These are phyloP conservation scores for Diloba caeruleocephala DNA, from an alignment of 2,888 invertebrate species.

Conservation along the genomic window DNA sequence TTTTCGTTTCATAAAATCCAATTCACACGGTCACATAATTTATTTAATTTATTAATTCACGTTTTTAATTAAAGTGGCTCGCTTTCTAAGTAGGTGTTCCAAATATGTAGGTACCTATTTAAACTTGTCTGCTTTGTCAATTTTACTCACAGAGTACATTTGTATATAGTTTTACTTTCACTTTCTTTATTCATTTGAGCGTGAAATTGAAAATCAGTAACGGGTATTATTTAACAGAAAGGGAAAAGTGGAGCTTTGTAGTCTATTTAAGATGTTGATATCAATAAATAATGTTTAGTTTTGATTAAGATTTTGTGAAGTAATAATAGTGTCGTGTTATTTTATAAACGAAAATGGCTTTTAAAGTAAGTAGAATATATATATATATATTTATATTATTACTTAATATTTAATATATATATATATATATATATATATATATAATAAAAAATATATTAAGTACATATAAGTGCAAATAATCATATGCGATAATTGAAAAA, in stretches of 20 bases:
- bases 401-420: too few relatives aligned
- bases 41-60: too few relatives aligned
- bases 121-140: conserved; percentile 36
- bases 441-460: too few relatives aligned
- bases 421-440: too few relatives aligned
- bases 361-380: conserved; percentile 71
- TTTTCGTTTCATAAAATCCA: too few relatives aligned
- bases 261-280: conserved; percentile 70
- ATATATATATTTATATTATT: too few relatives aligned
- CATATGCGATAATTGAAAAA: too few relatives aligned
- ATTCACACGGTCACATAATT: too few relatives aligned
- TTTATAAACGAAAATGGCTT: conserved; percentile 47
- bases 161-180: conserved; percentile 76
- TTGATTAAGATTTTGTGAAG: conserved; percentile 47
- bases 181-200: conserved; percentile 74
- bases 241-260: conserved; percentile 53
- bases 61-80: too few relatives aligned
- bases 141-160: too few relatives aligned
- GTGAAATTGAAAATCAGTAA: conserved; percentile 77
- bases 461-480: too few relatives aligned
- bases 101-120: too few relatives aligned
- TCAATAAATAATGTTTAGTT: conserved; percentile 60
- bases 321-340: conserved; percentile 37
- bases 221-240: conserved; percentile 61
- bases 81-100: conserved; percentile 26